Evolutionary conservation across 1,140 invertebrate species (phyloP).

Genomic region (Micrasema minimum): DNA sequence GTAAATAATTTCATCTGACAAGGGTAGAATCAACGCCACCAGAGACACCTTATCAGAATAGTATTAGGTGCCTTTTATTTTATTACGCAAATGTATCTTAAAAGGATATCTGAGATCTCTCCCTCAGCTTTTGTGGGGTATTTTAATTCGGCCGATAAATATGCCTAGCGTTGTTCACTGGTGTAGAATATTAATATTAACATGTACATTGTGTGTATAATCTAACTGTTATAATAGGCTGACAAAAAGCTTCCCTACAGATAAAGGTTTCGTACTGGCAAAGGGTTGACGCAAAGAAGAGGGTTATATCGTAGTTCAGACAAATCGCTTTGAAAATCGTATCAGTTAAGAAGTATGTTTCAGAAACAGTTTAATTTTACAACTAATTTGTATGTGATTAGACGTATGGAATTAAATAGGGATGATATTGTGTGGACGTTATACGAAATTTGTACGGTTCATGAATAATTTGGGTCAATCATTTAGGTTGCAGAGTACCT

Average conservation of each 20-base stretch:
- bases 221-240: constrained; percentile 24
- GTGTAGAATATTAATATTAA: constrained; percentile 22
- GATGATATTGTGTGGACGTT: no score
- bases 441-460: no score
- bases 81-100: constrained; percentile 24
- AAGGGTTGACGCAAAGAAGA: neutral
- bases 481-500: no score
- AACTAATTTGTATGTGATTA: no score
- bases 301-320: no score
- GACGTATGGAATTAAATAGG: no score
- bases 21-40: constrained; percentile 31
- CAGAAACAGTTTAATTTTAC: no score
- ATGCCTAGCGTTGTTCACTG: constrained; percentile 7
- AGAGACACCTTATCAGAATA: constrained; percentile 29
- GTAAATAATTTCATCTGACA: constrained; percentile 40
- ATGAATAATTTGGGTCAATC: no score
- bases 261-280: constrained; percentile 8
- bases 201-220: no score
- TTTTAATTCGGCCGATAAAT: constrained; percentile 30
- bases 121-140: constrained; percentile 5
- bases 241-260: constrained; percentile 9
- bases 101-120: constrained; percentile 15
- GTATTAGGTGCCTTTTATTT: constrained; percentile 4
- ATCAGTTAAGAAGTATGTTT: no score
- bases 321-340: no score